Base-by-base conservation (phyloP, 1,140 invertebrate genomes). In the Leptinotarsa texana region DNA sequence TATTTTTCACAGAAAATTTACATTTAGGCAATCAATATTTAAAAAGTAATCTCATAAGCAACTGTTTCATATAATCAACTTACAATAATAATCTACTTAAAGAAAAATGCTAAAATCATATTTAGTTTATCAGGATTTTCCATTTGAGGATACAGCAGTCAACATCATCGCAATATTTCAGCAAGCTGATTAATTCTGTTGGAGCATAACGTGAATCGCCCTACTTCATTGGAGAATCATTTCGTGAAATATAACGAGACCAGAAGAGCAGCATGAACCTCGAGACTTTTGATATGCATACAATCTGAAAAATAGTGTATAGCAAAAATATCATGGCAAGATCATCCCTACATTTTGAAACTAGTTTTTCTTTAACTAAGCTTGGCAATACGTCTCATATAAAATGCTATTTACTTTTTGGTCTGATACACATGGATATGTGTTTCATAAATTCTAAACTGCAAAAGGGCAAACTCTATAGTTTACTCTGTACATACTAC, bases 381-480 rank as follows among this genome's bases (percentile, higher is more conserved):
- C 73, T 71, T 82, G 78, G 73, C 81, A 81, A 82, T 80, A 82
- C 82, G 80, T 78, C 69, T 77, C 77, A n/a, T 82, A 78, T 80
- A 79, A 81, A 82, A 77, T 73, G 76, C 81, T 78, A 73, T 78
- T 42, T 42, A 42, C 33, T 42, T 42, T 82, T 81, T 81, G 82
- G 82, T 82, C 82, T 80, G 80, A 79, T 81, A 75, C 74, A 78
- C 72, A 77, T 69, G 77, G 81, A 82, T 82, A 82, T 82, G 81
- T 80, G 74, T 69, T 73, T 74, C 73, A 74, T 69, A 79, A 75
- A 72, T 57, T 24, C 62, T 42, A 75, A 73, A 24, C 66, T 63
- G 17, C 65, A 4, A 13, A 15, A 18, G 51, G 51, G 4, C 15
- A 57, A 57, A 57, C 51, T 17, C 13, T 17, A 57, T n/a, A 13